Conservation (phyloP, 1,140 invertebrate species). For the Aphidius ervi region DNA sequence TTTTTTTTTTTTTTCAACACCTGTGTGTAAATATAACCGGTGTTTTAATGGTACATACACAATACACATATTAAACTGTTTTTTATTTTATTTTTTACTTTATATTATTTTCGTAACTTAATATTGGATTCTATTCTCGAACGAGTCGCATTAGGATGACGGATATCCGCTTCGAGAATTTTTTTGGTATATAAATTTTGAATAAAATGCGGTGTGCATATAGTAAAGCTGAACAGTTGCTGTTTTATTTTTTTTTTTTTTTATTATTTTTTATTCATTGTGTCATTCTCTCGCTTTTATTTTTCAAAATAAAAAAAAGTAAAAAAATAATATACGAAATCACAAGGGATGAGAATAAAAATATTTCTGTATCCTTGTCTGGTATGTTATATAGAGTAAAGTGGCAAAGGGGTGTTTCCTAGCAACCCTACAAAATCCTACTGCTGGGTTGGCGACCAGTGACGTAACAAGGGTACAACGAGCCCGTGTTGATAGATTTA, state of each 20-base stretch:
- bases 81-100: too few species aligned
- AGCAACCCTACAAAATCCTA: conserved; percentile 40
- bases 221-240: too few species aligned
- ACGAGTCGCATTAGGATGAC: conserved; percentile 27
- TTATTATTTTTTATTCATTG: background rate
- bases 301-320: too few species aligned
- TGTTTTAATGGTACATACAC: too few species aligned
- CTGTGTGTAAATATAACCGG: too few species aligned
- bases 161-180: conserved; percentile 29
- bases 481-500: conserved; percentile 13
- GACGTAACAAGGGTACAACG: conserved; percentile 29
- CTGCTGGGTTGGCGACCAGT: conserved; percentile 33
- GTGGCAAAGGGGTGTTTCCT: conserved; percentile 41
- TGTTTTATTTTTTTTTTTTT: background rate
- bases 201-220: background rate
- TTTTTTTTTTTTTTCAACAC: too few species aligned
- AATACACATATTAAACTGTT: background rate
- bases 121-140: conserved; percentile 5
- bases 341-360: background rate
- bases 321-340: background rate
- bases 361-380: conserved; percentile 13
- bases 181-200: background rate
- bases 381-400: conserved; percentile 24
- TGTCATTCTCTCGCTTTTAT: background rate
- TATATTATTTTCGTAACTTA: background rate